Conservation (phyloP, 2,797 vertebrate genomes). For the Anguilla marmorata region DNA sequence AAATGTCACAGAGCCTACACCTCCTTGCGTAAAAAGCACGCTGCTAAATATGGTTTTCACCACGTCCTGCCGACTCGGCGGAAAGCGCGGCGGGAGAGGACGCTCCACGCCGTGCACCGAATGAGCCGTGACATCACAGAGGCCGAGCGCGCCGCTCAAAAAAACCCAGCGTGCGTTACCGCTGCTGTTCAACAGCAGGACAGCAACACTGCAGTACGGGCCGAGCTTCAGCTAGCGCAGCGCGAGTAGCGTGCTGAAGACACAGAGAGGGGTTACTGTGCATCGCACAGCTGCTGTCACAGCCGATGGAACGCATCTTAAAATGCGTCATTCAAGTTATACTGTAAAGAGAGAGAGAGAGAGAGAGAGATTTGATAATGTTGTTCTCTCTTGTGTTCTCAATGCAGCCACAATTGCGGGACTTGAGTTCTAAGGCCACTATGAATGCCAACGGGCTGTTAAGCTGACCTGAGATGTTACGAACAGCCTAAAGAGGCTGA, state of each 20-base stretch:
- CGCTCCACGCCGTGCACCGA: background rate
- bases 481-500: background rate
- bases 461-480: background rate
- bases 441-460: background rate
- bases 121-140: background rate
- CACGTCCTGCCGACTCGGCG: background rate
- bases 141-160: too few relatives aligned
- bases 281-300: background rate
- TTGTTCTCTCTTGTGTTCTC: background rate
- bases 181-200: background rate
- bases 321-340: background rate
- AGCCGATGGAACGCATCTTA: background rate
- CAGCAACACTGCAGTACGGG: background rate
- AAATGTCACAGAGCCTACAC: conserved; percentile 1
- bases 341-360: background rate
- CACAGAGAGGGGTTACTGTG: background rate
- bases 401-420: background rate
- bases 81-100: background rate
- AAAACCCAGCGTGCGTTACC: too few relatives aligned
- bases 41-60: background rate
- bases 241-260: background rate
- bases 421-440: background rate
- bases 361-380: background rate
- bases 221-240: background rate
- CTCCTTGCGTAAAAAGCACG: background rate